A percentile compares a stretch with the other conserved stretches of the same genome.
Evolutionary conservation across 2,797 vertebrate species (phyloP).

Genomic region (Nyctalus aviator): DNA sequence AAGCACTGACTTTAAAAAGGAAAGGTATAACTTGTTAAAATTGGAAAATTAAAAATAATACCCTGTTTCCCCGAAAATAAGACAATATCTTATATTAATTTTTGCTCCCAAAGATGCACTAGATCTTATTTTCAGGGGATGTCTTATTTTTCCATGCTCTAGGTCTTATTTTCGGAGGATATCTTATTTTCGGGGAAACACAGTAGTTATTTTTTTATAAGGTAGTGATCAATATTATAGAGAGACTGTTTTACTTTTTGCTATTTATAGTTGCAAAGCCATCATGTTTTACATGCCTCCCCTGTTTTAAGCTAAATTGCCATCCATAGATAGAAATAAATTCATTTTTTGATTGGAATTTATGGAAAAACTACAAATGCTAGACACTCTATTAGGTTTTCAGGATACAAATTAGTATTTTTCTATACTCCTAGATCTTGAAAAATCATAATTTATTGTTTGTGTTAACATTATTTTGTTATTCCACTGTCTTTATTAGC

Average conservation of each 20-base stretch:
- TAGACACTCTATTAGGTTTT: not conserved
- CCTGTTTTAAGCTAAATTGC: not conserved
- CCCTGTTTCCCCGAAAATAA: too few species aligned
- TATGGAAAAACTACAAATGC: not conserved
- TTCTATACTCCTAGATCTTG: not conserved
- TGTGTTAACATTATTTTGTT: not conserved
- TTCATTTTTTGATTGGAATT: not conserved
- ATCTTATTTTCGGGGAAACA: too few species aligned
- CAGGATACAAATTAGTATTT: not conserved
- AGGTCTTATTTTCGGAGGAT: too few species aligned
- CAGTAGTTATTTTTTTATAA: not conserved
- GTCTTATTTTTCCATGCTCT: too few species aligned
- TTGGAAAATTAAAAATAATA: not conserved
- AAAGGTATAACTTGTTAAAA: not conserved
- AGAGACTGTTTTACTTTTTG: not conserved
- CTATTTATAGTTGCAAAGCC: not conserved
- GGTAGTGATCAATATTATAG: not conserved
- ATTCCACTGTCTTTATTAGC: not conserved
- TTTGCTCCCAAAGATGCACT: too few species aligned
- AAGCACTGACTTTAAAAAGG: not conserved
- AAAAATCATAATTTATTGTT: not conserved
- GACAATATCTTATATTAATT: too few species aligned
- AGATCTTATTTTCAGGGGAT: too few species aligned
- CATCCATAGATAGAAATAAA: not conserved
- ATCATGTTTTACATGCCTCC: not conserved